Conservation (phyloP, 30 jellyfish, hydroid and myxozoan genomes). For the Haliclystus octoradiatus region DNA sequence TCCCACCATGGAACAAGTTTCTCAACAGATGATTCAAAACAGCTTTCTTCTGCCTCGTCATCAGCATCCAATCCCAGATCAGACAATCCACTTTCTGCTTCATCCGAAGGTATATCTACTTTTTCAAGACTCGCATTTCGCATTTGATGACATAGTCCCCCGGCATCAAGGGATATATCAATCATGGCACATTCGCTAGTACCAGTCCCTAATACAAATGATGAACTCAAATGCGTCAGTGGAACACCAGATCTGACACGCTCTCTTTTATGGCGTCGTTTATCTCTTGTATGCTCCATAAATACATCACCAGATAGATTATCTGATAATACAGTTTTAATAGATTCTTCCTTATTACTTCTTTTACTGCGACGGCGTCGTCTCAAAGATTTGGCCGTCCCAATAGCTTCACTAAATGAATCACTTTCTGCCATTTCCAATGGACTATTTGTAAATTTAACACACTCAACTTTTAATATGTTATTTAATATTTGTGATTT, state of each 20-base stretch:
- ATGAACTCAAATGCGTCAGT: neutral
- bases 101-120: neutral
- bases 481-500: neutral
- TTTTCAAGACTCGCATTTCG: neutral
- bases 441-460: slow-evolving; percentile 20
- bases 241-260: neutral
- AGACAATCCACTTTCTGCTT: neutral
- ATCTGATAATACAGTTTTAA: neutral
- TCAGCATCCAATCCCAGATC: slow-evolving; percentile 86
- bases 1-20: slow-evolving; percentile 85
- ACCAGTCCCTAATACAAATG: neutral
- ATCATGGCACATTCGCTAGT: neutral
- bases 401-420: slow-evolving; percentile 66
- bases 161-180: too few relatives aligned
- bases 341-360: slow-evolving; percentile 18
- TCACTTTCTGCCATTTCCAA: slow-evolving; percentile 84
- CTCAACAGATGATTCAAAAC: slow-evolving; percentile 42
- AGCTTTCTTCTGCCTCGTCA: slow-evolving; percentile 94
- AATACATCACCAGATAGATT: neutral
- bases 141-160: too few relatives aligned
- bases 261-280: neutral
- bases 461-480: neutral
- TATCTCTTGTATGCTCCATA: neutral
- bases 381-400: slow-evolving; percentile 21
- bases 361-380: slow-evolving; percentile 37